Evolutionary conservation across 2,797 vertebrate species (phyloP), one percentile per base, ranked within the genome.

Genomic region (Podargus strigoides): DNA sequence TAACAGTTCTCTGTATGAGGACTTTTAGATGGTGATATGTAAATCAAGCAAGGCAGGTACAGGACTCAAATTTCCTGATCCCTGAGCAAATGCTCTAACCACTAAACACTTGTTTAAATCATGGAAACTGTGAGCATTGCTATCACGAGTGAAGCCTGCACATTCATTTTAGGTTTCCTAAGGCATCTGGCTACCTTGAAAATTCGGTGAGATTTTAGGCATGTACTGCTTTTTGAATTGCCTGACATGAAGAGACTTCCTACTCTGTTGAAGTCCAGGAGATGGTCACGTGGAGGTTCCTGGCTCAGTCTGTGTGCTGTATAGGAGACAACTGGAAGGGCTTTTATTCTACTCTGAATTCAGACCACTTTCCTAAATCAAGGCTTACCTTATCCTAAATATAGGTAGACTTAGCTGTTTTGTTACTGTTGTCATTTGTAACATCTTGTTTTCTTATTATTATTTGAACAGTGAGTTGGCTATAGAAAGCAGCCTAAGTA

Each of bases 221-320:
- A 11, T 7, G 12, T 49, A 9, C 4, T 62, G 18, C 37, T 52
- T 69, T 87, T 73, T 44, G 44, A 47, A 58, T 34, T 50, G 34
- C 16, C 47, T 42, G 42, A 52, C 26, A 15, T 22, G 4, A 85
- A 66, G 26, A 67, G 75, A 46, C 7, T 55, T 80, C 44, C 34
- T 1, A 0, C 36, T 42, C 30, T 44, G 14, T 36, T 79, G 28
- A 64, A 55, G 13, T 19, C 17, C 5, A 13, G 20, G n/a, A 10
- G 2, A 34, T 8, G 6, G 36, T 58, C 3, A 2, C 3, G 0
- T 16, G 2, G 2, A 39, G 26, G 27, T 47, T 20, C n/a, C 36
- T 55, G 72, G 12, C 20, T 88, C 72, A 7, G 9, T 34, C 9
- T 32, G 14, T 37, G 28, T 46, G 34, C 18, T 76, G 14, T 27